Percentiles rank a stretch among this genome's conserved stretches.
Conservation (phyloP, 2,113 vertebrate genomes). For the Sprattus sprattus region DNA sequence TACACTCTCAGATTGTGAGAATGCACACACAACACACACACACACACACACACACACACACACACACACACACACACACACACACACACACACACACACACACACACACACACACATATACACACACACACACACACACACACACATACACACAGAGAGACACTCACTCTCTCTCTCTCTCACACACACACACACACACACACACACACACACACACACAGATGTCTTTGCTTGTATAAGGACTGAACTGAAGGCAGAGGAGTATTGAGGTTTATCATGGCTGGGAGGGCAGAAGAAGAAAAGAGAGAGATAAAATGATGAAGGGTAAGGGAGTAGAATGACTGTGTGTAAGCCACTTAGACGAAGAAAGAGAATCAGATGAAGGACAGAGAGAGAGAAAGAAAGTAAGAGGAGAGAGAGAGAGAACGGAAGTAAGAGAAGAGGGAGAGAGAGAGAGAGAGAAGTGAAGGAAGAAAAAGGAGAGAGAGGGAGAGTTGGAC, state of each 20-base stretch:
- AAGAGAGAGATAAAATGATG: constrained; percentile 18
- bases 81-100: not conserved
- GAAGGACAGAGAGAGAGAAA: not conserved
- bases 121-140: not conserved
- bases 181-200: not conserved
- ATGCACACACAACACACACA: constrained; percentile 18
- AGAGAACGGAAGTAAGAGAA: too few relatives aligned
- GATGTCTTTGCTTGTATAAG: too few relatives aligned
- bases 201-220: not conserved
- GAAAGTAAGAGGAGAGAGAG: not conserved
- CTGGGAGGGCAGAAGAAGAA: not conserved
- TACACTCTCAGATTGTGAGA: constrained; percentile 45
- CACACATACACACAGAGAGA: not conserved
- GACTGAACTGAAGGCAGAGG: too few relatives aligned
- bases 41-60: not conserved
- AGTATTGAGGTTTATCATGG: too few relatives aligned
- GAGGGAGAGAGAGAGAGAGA: not conserved
- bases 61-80: not conserved
- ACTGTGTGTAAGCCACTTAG: not conserved
- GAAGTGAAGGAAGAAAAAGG: not conserved
- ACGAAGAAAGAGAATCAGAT: not conserved
- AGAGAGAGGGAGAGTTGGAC: not conserved
- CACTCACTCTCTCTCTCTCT: not conserved
- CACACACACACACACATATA: not conserved
- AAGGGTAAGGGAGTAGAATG: not conserved